These are phyloP conservation scores for Dilophus febrilis DNA, from an alignment of 2,888 invertebrate genomes.

Conservation along the genomic window DNA sequence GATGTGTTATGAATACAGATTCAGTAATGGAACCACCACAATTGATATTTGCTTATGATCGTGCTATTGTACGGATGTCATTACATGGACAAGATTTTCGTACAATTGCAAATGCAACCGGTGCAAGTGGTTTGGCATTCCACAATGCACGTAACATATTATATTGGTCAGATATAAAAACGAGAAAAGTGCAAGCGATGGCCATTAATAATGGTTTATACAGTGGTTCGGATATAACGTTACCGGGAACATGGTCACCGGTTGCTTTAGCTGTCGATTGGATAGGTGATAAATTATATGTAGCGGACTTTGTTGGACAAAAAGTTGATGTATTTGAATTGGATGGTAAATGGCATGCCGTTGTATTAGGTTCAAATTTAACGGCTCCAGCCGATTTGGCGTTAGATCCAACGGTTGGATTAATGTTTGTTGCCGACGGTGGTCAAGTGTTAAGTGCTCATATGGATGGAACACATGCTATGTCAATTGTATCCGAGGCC, in stretches of 20 bases:
- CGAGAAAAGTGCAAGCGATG: constrained; percentile 51
- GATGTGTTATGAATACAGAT: constrained; percentile 44
- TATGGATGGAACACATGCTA: constrained; percentile 82
- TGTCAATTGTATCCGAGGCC: constrained; percentile 75
- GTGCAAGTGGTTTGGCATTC: constrained; percentile 73
- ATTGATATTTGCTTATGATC: constrained; percentile 53
- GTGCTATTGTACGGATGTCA: constrained; percentile 52
- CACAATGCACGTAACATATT: constrained; percentile 59
- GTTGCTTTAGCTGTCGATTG: constrained; percentile 90
- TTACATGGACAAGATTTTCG: constrained; percentile 43
- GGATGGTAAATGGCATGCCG: constrained; percentile 72
- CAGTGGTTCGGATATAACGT: constrained; percentile 45
- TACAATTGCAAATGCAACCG: constrained; percentile 61
- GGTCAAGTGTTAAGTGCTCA: constrained; percentile 72
- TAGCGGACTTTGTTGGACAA: constrained; percentile 81
- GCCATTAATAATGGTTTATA: constrained; percentile 26
- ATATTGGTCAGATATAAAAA: constrained; percentile 83
- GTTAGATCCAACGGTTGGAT: constrained; percentile 77
- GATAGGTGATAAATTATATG: constrained; percentile 91
- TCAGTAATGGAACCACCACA: constrained; percentile 31
- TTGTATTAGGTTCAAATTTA: constrained; percentile 78
- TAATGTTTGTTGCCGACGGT: constrained; percentile 74
- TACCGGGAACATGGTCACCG: constrained; percentile 77
- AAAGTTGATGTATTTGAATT: constrained; percentile 89
- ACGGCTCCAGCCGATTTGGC: constrained; percentile 84